A percentile compares a stretch with the other conserved stretches of the same genome.
phyloP scores from a whole-genome alignment of 1,140 invertebrate genomes.

The Dendrolimus punctatus region DNA sequence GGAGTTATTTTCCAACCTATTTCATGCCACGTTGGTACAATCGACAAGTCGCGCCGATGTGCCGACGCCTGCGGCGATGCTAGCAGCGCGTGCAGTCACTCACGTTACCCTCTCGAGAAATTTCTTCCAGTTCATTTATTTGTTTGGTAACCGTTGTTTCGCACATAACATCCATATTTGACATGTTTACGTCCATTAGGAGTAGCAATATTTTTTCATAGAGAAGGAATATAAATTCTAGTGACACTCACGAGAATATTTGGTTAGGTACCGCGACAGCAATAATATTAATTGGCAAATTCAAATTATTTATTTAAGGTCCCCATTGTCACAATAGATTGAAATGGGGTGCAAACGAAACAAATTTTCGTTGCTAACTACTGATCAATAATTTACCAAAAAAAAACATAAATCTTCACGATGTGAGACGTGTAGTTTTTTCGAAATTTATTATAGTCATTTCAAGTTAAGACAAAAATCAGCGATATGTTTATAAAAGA shows the following conservation, averaged over 20 bases:
- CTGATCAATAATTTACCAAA: no score
- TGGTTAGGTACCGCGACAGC: not conserved
- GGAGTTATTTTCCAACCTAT: slow-evolving; percentile 64
- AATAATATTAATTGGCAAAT: no score
- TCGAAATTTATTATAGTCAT: no score
- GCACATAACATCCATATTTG: slow-evolving; percentile 26
- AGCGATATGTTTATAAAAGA: no score
- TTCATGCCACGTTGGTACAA: slow-evolving; percentile 46
- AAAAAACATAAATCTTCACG: no score
- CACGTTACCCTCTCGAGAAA: slow-evolving; percentile 43
- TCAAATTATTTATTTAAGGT: no score
- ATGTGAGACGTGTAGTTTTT: no score
- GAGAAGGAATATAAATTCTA: not conserved
- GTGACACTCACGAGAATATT: not conserved
- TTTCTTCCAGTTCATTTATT: slow-evolving; percentile 61
- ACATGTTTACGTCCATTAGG: slow-evolving; percentile 19
- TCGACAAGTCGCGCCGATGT: slow-evolving; percentile 29
- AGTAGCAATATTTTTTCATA: not conserved
- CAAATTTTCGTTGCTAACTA: no score
- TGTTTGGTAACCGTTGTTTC: slow-evolving; percentile 35
- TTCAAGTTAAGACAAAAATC: no score
- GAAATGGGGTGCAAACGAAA: no score
- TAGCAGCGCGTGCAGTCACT: slow-evolving; percentile 17
- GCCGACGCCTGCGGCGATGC: no score
- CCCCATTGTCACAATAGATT: no score